Conservation (phyloP, 2,888 invertebrate genomes). For the Abrostola tripartita region DNA sequence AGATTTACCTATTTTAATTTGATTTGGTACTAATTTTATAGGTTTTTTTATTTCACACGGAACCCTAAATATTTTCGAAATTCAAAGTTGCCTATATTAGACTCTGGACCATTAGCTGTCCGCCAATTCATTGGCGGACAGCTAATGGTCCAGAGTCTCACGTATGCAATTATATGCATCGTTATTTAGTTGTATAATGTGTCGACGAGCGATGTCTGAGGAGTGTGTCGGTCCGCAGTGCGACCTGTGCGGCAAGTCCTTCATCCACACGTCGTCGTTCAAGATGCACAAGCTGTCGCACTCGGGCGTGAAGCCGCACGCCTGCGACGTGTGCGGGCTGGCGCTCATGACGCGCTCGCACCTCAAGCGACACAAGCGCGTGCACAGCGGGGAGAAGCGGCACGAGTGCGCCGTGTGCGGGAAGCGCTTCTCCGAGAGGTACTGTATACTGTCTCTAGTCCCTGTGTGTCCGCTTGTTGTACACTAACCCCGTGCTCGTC, state of each 20-base stretch:
- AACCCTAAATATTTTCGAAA: too few relatives aligned
- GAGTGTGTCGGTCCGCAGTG: slow-evolving; percentile 74
- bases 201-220: not conserved
- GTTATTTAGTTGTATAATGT: not conserved
- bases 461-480: too few relatives aligned
- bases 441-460: too few relatives aligned
- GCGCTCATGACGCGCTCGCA: slow-evolving; percentile 90
- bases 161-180: too few relatives aligned
- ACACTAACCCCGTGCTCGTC: too few relatives aligned
- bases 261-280: slow-evolving; percentile 91
- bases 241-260: slow-evolving; percentile 90
- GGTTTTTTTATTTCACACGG: too few relatives aligned
- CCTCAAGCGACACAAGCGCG: slow-evolving; percentile 90
- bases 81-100: too few relatives aligned
- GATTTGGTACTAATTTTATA: too few relatives aligned
- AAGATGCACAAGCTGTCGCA: slow-evolving; percentile 91
- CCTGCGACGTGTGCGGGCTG: slow-evolving; percentile 89
- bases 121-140: too few relatives aligned
- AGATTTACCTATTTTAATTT: too few relatives aligned
- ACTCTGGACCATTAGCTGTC: too few relatives aligned
- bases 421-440: slow-evolving; percentile 89
- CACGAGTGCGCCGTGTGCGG: slow-evolving; percentile 88
- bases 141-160: too few relatives aligned
- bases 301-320: slow-evolving; percentile 89
- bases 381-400: slow-evolving; percentile 90